These are phyloP conservation scores for Zophobas morio DNA, from an alignment of 1,140 invertebrate species.

Conservation along the genomic window DNA sequence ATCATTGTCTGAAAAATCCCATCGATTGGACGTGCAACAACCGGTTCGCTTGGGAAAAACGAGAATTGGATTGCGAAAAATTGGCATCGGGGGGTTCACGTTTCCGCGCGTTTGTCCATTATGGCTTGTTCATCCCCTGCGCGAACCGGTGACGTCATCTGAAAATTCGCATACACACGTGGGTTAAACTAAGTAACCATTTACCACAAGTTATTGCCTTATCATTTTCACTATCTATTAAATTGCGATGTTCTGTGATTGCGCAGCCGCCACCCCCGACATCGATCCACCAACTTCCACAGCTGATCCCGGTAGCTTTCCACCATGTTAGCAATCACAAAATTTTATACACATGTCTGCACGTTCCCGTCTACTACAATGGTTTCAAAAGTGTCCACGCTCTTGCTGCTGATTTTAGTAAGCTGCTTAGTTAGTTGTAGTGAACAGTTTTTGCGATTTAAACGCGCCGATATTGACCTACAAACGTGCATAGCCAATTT, in stretches of 20 bases:
- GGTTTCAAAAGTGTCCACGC: slow-evolving; percentile 15
- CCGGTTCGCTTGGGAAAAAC: slow-evolving; percentile 3
- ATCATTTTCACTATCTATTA: not conserved
- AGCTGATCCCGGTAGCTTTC: slow-evolving; percentile 30
- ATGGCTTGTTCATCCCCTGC: no score
- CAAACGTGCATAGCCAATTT: slow-evolving; percentile 77
- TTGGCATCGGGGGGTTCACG: not conserved
- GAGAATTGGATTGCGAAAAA: not conserved
- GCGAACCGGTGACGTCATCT: no score
- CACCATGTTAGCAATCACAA: slow-evolving; percentile 29
- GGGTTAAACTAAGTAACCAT: no score
- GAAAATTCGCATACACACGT: no score
- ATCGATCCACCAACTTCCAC: slow-evolving; percentile 6
- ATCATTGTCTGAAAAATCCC: slow-evolving; percentile 30
- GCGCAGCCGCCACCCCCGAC: slow-evolving; percentile 20
- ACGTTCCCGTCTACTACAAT: not conserved
- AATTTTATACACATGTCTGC: slow-evolving; percentile 19
- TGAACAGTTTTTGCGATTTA: slow-evolving; percentile 45
- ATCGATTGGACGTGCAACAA: not conserved
- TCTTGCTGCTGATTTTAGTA: slow-evolving; percentile 22
- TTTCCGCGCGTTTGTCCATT: no score
- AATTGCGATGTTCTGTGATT: not conserved
- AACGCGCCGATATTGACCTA: slow-evolving; percentile 63
- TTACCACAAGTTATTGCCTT: not conserved
- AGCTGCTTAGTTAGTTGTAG: slow-evolving; percentile 3